Evolutionary conservation across 2,113 vertebrate species (phyloP), one percentile per base, ranked within the genome.

Genomic region (Genyomyrus donnyi): DNA sequence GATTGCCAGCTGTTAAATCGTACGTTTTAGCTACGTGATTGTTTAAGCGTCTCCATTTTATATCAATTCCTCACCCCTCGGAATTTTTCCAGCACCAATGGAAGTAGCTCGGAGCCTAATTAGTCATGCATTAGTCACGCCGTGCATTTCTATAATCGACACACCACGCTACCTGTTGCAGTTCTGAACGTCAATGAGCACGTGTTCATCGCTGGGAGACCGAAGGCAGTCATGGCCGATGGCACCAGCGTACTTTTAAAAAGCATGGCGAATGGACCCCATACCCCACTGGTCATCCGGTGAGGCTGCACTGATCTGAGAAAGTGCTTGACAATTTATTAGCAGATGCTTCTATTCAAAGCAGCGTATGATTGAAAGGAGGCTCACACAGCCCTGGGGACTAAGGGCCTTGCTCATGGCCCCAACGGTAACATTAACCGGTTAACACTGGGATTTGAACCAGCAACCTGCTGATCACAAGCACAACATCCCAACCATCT

Each of bases 61-160:
- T 6, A 53, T 35, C 13, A 48, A 53, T 53, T 10, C 74, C 74
- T 77, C 13, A 80, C n/a, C 31, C 35, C 74, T 42, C 3, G 0
- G 13, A 39, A 39, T 80, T 42, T 80, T 39, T 24, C 83, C 84
- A 50, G 84, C 7, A 5, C 45, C 24, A 27, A 86, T 42, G 50
- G 85, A 87, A 39, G 85, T 31, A 48, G 35, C 5, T 35, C 13
- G 0, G 49, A 87, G 85, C 85, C 27, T 53, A 87, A 52, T 87
- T 87, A 87, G 24, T 53, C 50, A 87, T 31, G 50, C 31, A 53
- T 87, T 53, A 87, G 31, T 87, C 85, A 87, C 49, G 19, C 85
- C 17, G 0, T 17, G n/a, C 50, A 87, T 53, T 53, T 49, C 50
- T 3, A 24, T 39, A 87, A 87, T 52, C n/a, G 21, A 53, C 85